Conservation (phyloP, 1,140 invertebrate genomes). For the Drosophila rufa region DNA sequence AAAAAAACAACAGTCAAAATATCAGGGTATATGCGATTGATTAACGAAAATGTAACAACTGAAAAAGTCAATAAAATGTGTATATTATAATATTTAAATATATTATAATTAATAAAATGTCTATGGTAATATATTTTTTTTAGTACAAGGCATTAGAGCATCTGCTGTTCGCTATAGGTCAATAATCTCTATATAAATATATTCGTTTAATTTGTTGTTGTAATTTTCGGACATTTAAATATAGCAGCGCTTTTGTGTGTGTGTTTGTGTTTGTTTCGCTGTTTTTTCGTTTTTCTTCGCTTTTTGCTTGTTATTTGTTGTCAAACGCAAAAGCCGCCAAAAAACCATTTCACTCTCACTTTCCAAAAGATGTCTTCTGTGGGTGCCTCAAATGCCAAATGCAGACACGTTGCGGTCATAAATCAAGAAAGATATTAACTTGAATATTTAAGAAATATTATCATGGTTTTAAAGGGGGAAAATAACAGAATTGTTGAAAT, state of each 20-base stretch:
- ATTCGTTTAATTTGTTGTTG: constrained; percentile 35
- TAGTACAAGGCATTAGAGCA: constrained; percentile 9
- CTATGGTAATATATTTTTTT: neutral
- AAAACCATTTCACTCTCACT: constrained; percentile 49
- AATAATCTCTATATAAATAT: constrained; percentile 15
- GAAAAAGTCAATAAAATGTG: neutral
- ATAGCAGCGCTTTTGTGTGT: constrained; percentile 51
- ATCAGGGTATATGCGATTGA: neutral
- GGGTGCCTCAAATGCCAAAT: constrained; percentile 24
- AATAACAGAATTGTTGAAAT: no score
- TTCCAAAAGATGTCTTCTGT: constrained; percentile 50
- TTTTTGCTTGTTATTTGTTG: constrained; percentile 48
- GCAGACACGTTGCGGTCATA: constrained; percentile 65
- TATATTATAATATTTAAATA: neutral
- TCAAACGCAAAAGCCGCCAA: constrained; percentile 51
- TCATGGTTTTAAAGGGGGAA: neutral
- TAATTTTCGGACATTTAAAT: constrained; percentile 51
- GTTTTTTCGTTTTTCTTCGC: constrained; percentile 31
- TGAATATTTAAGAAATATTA: constrained; percentile 10
- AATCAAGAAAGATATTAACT: constrained; percentile 59
- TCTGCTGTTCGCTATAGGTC: neutral
- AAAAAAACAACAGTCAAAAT: neutral
- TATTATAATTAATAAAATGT: no score
- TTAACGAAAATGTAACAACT: neutral
- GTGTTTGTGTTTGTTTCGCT: constrained; percentile 13